Percentiles rank a stretch among this genome's conserved stretches.
phyloP scores from a whole-genome alignment of 1,140 invertebrate species.

The Platyscapa corneri region DNA sequence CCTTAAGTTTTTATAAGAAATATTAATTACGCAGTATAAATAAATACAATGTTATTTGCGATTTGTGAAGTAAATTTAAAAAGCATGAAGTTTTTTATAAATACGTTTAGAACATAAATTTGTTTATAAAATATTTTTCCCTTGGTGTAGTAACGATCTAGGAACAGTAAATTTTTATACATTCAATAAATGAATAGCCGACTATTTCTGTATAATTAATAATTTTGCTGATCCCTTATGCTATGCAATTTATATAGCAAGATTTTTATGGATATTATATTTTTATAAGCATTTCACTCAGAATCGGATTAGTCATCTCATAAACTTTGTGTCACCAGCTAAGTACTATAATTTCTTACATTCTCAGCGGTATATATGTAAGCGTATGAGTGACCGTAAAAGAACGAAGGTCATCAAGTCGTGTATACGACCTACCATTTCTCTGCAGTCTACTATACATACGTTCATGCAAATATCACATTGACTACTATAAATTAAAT shows the following conservation, averaged over 20 bases:
- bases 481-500: constrained; percentile 16
- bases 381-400: background rate
- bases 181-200: background rate
- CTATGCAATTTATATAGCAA: background rate
- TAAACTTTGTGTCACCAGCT: constrained; percentile 9
- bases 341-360: constrained; percentile 22
- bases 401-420: constrained; percentile 37
- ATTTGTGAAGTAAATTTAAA: no score
- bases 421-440: background rate
- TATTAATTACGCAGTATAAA: no score
- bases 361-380: background rate
- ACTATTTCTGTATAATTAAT: background rate
- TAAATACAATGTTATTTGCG: no score
- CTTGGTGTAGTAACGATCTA: no score
- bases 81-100: no score
- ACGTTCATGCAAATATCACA: constrained; percentile 1
- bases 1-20: no score
- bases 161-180: background rate
- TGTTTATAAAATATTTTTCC: no score
- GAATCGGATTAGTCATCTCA: constrained; percentile 19
- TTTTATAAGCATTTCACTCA: background rate
- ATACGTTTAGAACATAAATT: no score
- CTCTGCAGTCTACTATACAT: background rate
- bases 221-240: background rate
- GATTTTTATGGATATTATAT: background rate